Evolutionary conservation across 1,140 invertebrate genomes (phyloP), one percentile per base, ranked within the genome.

Genomic region (Protaetia brevitarsis): DNA sequence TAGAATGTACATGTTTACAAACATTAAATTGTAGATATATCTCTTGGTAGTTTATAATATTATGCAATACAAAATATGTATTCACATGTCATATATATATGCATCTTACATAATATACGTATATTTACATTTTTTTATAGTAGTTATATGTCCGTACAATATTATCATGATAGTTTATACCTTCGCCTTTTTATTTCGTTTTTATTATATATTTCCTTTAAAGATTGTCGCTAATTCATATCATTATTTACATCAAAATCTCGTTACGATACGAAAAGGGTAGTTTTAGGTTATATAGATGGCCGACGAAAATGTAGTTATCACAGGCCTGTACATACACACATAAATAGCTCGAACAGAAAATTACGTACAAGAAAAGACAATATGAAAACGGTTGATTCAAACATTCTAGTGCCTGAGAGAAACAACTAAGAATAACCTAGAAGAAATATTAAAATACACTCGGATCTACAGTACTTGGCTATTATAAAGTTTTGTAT

Each of bases 1-100:
- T 34, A 11, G 4, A 16, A 51, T 51, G 41, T 51, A 51, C 41
- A 51, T 21, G 41, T 51, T 51, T 51, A 51, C 41, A 51, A 51
- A 51, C 41, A 51, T 51, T 51, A 51, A 51, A 21, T 51, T 51
- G 19, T 51, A 21, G 41, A 51, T 51, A 51, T 51, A 16, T 51
- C n/a, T n/a, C 8, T 19, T 36, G 16, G 34, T 36, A n/a, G 16
- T 51, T 51, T 51, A 51, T 51, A 51, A n/a, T n/a, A n/a, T n/a
- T n/a, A n/a, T n/a, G n/a, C 41, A 51, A 51, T 51, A 51, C 5
- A 51, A 51, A 51, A 51, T 51, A 51, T 51, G 16, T 21, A 23
- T 23, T 23, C 41, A 51, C 16, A 21, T 23, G n/a, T n/a, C n/a
- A n/a, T n/a, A n/a, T 51, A 23, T 51, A 51, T 19, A 51, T 51